phyloP scores from a whole-genome alignment of 2,888 invertebrate species.

The Oeneis ivallda region DNA sequence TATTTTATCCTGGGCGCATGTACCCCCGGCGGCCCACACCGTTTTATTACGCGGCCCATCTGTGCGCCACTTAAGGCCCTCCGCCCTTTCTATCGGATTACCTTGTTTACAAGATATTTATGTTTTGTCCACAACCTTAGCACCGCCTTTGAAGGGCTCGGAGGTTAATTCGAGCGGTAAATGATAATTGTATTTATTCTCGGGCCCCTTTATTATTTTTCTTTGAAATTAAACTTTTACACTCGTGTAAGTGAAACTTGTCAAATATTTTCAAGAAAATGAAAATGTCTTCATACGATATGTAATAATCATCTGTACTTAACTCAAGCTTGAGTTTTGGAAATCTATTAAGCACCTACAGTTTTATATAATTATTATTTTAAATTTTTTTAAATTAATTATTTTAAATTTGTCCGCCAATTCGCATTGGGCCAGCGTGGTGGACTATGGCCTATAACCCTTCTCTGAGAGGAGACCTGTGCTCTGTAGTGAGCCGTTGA shows the following conservation, averaged over 20 bases:
- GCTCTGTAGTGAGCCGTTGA: no score
- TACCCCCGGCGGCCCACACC: slow-evolving; percentile 23
- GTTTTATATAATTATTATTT: no score
- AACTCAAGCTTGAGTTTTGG: no score
- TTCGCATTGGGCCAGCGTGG: no score
- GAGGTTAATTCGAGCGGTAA: slow-evolving; percentile 35
- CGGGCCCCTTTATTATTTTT: slow-evolving; percentile 25
- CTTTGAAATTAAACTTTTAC: slow-evolving; percentile 20
- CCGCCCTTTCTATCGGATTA: slow-evolving; percentile 47
- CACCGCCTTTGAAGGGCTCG: slow-evolving; percentile 37
- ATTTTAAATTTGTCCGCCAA: no score
- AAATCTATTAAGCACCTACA: no score
- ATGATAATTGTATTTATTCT: slow-evolving; percentile 37
- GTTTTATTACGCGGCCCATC: slow-evolving; percentile 35
- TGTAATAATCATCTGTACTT: no score
- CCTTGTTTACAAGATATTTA: slow-evolving; percentile 55
- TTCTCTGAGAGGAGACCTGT: no score
- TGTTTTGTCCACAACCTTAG: slow-evolving; percentile 43
- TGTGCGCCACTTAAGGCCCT: slow-evolving; percentile 32
- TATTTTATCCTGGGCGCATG: slow-evolving; percentile 23
- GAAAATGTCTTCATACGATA: no score
- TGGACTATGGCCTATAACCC: no score
- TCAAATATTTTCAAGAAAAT: no score
- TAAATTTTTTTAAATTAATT: no score
- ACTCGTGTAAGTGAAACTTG: slow-evolving; percentile 17